Evolutionary conservation across 2,113 vertebrate genomes (phyloP).

Genomic region (Australoheros scitulus): DNA sequence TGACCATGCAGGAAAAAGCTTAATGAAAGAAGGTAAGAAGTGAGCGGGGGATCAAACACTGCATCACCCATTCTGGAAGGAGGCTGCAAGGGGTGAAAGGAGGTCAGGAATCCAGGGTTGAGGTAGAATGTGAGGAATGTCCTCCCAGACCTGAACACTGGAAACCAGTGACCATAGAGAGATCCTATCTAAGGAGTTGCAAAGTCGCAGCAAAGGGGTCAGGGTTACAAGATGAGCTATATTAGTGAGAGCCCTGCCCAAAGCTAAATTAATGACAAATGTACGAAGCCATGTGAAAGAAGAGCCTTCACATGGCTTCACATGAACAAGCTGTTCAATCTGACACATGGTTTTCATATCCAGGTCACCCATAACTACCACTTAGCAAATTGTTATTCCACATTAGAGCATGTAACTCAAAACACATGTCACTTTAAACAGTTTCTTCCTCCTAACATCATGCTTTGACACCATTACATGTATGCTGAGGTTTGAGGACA

Average conservation of each 20-base stretch:
- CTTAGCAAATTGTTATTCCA: background rate
- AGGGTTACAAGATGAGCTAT: conserved; percentile 41
- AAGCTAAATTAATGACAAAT: background rate
- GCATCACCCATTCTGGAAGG: conserved; percentile 10
- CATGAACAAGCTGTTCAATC: background rate
- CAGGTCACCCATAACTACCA: background rate
- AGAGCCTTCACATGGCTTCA: background rate
- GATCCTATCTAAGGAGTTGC: conserved; percentile 35
- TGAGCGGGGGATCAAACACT: conserved; percentile 21
- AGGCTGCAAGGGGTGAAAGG: conserved; percentile 31
- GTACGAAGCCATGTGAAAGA: conserved; percentile 2
- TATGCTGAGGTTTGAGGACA: background rate
- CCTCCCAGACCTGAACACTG: conserved; percentile 49
- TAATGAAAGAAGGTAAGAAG: conserved; percentile 19
- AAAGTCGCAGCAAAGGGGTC: conserved; percentile 49
- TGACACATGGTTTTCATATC: background rate
- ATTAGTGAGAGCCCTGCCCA: background rate
- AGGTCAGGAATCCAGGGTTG: conserved; percentile 53
- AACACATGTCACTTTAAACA: background rate
- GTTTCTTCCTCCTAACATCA: background rate
- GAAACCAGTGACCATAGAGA: conserved; percentile 20
- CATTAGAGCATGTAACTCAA: background rate
- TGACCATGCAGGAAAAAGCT: background rate
- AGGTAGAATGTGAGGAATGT: conserved; percentile 69
- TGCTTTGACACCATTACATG: conserved; percentile 5